Evolutionary conservation across 2,113 vertebrate genomes (phyloP).

Genomic region (Callithrix jacchus): DNA sequence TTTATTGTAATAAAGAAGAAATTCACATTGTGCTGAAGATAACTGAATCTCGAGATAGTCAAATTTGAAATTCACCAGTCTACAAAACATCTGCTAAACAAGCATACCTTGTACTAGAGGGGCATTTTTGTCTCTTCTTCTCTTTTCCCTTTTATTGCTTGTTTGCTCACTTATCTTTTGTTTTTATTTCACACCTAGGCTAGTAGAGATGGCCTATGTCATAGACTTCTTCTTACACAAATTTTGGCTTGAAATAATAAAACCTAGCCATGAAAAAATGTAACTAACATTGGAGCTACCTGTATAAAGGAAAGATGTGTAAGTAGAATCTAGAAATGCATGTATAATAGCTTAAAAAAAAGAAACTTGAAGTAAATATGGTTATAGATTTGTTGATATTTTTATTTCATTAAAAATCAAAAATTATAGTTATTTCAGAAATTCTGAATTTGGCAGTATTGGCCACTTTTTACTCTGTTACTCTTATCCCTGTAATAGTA

Average conservation of each 20-base stretch:
- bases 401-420: not conserved
- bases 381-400: not conserved
- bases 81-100: not conserved
- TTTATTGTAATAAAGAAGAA: not conserved
- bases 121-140: not conserved
- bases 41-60: not conserved
- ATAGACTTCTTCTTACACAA: not conserved
- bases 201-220: not conserved
- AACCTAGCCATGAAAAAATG: not conserved
- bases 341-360: not conserved
- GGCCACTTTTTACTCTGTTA: not conserved
- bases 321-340: not conserved
- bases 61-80: not conserved
- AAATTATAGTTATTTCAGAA: not conserved
- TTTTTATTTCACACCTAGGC: not conserved
- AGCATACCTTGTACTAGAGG: not conserved
- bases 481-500: not conserved
- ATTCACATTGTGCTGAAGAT: not conserved
- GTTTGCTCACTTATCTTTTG: not conserved
- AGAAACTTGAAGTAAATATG: not conserved
- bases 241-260: not conserved
- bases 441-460: not conserved
- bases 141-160: not conserved
- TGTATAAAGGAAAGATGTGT: not conserved
- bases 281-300: not conserved